Evolutionary conservation across 1,140 invertebrate genomes (phyloP).

Genomic region (Musca vetustissima): DNA sequence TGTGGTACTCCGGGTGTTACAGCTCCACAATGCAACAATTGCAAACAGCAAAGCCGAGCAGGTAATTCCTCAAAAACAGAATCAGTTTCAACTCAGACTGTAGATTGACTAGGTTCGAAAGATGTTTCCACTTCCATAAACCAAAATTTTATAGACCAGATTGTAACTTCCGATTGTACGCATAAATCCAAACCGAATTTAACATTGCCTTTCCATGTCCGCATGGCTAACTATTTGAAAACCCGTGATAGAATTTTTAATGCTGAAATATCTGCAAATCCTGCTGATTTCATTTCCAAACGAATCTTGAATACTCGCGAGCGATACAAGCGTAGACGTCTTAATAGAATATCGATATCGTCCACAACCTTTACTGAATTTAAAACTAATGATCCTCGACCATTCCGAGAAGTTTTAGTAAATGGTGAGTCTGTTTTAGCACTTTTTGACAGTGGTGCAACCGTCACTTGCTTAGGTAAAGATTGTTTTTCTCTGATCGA

Average conservation of each 20-base stretch:
- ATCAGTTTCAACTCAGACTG: neutral
- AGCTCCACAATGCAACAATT: slow-evolving; percentile 2
- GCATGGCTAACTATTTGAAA: neutral
- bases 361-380: too few relatives aligned
- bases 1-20: slow-evolving; percentile 26
- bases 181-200: neutral
- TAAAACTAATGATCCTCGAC: neutral
- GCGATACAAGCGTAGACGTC: neutral
- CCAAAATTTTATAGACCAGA: too few relatives aligned
- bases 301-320: neutral
- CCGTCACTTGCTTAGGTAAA: slow-evolving; percentile 6
- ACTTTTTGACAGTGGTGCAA: slow-evolving; percentile 20
- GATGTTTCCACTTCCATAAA: neutral
- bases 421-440: neutral
- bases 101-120: neutral
- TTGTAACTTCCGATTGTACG: too few relatives aligned
- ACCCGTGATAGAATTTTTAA: neutral
- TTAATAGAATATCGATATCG: too few relatives aligned
- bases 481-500: neutral
- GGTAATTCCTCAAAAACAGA: neutral
- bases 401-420: neutral
- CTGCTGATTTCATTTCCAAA: neutral
- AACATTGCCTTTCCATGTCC: neutral
- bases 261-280: neutral
- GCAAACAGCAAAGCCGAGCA: neutral